These are phyloP conservation scores for Lepidurus arcticus DNA, from an alignment of 1,140 invertebrate species.

Conservation along the genomic window DNA sequence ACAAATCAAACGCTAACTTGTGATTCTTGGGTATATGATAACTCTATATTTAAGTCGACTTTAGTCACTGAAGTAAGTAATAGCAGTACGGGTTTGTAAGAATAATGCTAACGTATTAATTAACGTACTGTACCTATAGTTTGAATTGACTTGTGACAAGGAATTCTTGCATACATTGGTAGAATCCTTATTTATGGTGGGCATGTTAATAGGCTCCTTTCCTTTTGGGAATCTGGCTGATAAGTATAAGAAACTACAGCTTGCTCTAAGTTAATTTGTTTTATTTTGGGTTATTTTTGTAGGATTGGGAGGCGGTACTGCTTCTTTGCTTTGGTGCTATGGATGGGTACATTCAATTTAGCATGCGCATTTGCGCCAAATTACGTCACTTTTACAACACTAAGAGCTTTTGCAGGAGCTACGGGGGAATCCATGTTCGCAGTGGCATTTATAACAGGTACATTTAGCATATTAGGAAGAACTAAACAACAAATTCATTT, in stretches of 20 bases:
- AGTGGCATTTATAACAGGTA: slow-evolving; percentile 30
- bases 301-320: slow-evolving; percentile 26
- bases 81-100: background rate
- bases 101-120: background rate
- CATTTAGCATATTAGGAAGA: background rate
- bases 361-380: slow-evolving; percentile 26
- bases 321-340: slow-evolving; percentile 24
- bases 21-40: slow-evolving; percentile 28
- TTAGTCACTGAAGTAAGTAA: slow-evolving; percentile 31
- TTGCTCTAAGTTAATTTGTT: background rate
- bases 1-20: background rate
- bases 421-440: slow-evolving; percentile 25
- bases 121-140: slow-evolving; percentile 15
- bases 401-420: slow-evolving; percentile 31
- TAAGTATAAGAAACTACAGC: background rate
- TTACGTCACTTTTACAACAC: background rate
- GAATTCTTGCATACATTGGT: slow-evolving; percentile 30
- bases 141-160: slow-evolving; percentile 28
- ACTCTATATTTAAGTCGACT: slow-evolving; percentile 26
- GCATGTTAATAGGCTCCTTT: slow-evolving; percentile 32
- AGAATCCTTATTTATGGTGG: slow-evolving; percentile 31
- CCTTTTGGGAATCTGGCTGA: slow-evolving; percentile 30
- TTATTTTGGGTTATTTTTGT: background rate
- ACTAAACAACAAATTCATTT: background rate
- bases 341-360: slow-evolving; percentile 10